Base-by-base conservation (phyloP, 2,797 vertebrate species). In the Enteromius thamalakanensis region DNA sequence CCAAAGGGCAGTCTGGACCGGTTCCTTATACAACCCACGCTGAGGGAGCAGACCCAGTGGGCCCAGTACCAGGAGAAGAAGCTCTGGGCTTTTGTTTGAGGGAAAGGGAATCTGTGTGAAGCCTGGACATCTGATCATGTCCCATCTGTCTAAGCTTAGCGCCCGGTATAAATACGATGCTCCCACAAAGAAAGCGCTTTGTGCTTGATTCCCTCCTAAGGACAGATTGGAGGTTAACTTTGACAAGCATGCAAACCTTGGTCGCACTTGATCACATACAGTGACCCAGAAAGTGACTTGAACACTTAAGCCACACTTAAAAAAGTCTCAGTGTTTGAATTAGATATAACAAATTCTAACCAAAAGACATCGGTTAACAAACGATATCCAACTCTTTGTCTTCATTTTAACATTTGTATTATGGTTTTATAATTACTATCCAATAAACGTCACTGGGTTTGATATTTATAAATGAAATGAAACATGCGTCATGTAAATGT, bases 21-120 rank as follows among this genome's bases (percentile, higher is more conserved):
- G 67, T 82, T 67, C 45, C 89, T 92, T 89, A 88, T 87, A 75
- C 89, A 87, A 89, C 80, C 84, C 85, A 77, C 7, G 55, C 53
- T 79, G 70, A 81, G 80, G 60, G 68, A 81, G 81, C 81, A 81
- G 75, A 42, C 81, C 82, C 84, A 82, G 34, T 69, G 85, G 87
- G 82, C 81, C 84, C 78, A 65, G 68, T 32, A 74, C 68, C 67
- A 79, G 49, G 15, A 82, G 55, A 70, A 68, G 77, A 80, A 70
- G 82, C 86, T 81, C 45, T 34, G n/a, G 82, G 45, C 80, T 86
- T 86, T 88, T 87, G 87, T 87, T 80, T 34, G 75, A 71, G 60
- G 65, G 78, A 88, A 88, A 68, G 81, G 34, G 85, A 87, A 84
- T 89, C 88, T 86, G 68, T 67, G 84, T 71, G 82, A 86, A 82